Base-by-base conservation (phyloP, 2,888 invertebrate species). In the Odontomyia ornata region DNA sequence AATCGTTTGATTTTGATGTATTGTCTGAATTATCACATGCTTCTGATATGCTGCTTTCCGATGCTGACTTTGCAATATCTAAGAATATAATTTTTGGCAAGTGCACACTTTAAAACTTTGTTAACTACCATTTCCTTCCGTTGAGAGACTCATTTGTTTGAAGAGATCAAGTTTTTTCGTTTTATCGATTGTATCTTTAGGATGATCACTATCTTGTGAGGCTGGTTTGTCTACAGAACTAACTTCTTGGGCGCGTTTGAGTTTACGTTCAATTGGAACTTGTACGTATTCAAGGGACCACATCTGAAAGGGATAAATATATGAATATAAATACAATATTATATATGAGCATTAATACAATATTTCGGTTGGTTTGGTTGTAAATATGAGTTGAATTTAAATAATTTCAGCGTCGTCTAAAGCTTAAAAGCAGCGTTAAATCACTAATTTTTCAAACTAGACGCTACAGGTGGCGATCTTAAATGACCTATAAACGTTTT, bases 251-350 rank as follows among this genome's bases (percentile, higher is more conserved):
- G 83, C 83, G 18, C 86, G 82, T 79, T 89, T 88, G 0, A 86
- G 80, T 80, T 85, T 85, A 72, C 84, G 83, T 79, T 86, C 86
- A 76, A 86, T 85, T 21, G 94, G 93, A 67, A 95, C 93, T 89
- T 96, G 95, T 65, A 96, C 92, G 85, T 97, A 97, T 86, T 97
- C 97, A 83, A 98, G 91, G 11, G 97, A 96, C 97, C 98, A 98
- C 97, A 98, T 97, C 95, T 96, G 84, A 9, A 43, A 52, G 1
- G 0, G 7, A 21, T 18, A 60, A 18, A 21, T 9, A 13, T 25
- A 60, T 36, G 9, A 36, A 36, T 3, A 36, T 5, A 9, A 9
- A 36, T 36, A 9, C n/a, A n/a, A n/a, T 9, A 43, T 43, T 9
- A 43, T 43, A 43, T 43, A 43, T 13, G 43, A 9, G 43, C 43